A percentile compares a stretch with the other conserved stretches of the same genome.
These are phyloP conservation scores for Ceriagrion tenellum DNA, from an alignment of 2,888 invertebrate genomes.

Conservation along the genomic window DNA sequence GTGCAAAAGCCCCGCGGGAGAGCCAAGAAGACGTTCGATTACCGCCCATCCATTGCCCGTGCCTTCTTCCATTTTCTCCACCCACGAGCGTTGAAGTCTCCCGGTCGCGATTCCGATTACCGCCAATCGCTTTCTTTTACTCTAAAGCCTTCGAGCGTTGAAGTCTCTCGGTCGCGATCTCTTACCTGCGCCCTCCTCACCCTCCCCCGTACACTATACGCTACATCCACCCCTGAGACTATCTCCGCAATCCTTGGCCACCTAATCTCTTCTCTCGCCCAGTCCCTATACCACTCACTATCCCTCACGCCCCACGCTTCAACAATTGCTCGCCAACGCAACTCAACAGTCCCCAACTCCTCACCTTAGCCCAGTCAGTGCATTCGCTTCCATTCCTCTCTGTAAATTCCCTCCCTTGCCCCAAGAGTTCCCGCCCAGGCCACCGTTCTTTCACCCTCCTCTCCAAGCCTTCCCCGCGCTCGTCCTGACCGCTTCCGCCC, in stretches of 20 bases:
- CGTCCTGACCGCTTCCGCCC: slow-evolving; percentile 52
- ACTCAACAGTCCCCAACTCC: slow-evolving; percentile 5
- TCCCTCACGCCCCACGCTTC: slow-evolving; percentile 36
- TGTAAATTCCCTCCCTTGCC: neutral
- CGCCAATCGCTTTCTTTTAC: slow-evolving; percentile 35
- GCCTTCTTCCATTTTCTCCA: neutral
- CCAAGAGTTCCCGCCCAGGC: neutral
- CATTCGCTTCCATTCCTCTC: neutral
- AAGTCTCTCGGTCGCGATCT: slow-evolving; percentile 8
- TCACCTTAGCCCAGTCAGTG: neutral
- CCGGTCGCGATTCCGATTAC: neutral
- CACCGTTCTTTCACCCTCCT: neutral
- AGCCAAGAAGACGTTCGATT: neutral
- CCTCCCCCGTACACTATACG: neutral
- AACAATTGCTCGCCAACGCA: slow-evolving; percentile 60
- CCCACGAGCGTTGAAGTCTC: slow-evolving; percentile 45
- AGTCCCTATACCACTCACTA: neutral
- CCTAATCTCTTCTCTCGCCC: slow-evolving; percentile 13
- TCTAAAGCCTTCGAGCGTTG: slow-evolving; percentile 1
- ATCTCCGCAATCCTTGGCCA: slow-evolving; percentile 18
- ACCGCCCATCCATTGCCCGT: neutral
- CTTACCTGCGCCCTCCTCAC: neutral
- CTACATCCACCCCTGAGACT: neutral
- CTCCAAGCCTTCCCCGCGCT: neutral
- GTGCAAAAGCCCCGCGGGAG: neutral